Conservation (phyloP, 2,888 invertebrate species). For the Mythimna loreyi region DNA sequence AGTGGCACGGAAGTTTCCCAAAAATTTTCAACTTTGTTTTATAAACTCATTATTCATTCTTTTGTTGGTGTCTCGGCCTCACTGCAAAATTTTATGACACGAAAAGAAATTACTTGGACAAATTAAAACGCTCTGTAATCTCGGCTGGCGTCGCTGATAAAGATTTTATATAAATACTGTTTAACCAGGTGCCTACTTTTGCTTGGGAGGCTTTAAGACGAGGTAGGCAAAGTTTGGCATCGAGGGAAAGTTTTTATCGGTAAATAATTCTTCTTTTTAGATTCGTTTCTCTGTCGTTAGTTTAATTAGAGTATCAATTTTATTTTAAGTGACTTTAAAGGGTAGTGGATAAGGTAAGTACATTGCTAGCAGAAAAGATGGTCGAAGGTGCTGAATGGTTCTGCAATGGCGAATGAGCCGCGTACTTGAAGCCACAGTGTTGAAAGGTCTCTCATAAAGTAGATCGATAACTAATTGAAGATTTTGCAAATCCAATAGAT, state of each 20-base stretch:
- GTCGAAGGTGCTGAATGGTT: too few relatives aligned
- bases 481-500: too few relatives aligned
- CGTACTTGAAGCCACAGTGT: too few relatives aligned
- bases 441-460: too few relatives aligned
- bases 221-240: slow-evolving; percentile 26
- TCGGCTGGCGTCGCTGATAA: slow-evolving; percentile 67
- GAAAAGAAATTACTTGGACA: slow-evolving; percentile 85
- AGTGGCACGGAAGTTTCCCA: slow-evolving; percentile 81
- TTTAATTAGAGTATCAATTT: slow-evolving; percentile 20
- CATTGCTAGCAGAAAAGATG: too few relatives aligned
- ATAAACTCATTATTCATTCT: slow-evolving; percentile 88
- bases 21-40: slow-evolving; percentile 88
- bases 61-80: slow-evolving; percentile 84
- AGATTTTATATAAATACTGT: slow-evolving; percentile 63
- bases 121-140: slow-evolving; percentile 86
- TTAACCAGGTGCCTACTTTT: slow-evolving; percentile 47
- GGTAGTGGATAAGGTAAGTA: too few relatives aligned
- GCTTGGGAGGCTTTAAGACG: slow-evolving; percentile 7
- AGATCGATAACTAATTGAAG: too few relatives aligned
- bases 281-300: slow-evolving; percentile 3
- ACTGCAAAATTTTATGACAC: slow-evolving; percentile 86
- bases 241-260: slow-evolving; percentile 21
- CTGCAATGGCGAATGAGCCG: too few relatives aligned
- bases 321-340: not conserved
- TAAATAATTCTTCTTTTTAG: slow-evolving; percentile 22